Evolutionary conservation across 2,797 vertebrate genomes (phyloP), one percentile per base, ranked within the genome.

Genomic region (Semotilus atromaculatus): DNA sequence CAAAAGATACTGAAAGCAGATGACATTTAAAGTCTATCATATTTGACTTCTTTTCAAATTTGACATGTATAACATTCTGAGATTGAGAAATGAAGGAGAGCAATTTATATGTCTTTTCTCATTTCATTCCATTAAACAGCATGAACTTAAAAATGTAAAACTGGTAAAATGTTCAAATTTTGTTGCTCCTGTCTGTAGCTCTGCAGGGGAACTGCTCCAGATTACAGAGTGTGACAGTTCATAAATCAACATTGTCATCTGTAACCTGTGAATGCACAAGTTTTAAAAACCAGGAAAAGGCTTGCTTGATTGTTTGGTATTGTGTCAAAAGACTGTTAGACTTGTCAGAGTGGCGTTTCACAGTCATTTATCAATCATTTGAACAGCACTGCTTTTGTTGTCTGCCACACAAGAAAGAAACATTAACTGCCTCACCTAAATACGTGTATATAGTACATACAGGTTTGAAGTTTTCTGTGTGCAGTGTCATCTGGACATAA

Each of bases 141-240:
- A 70, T 78, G 64, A 84, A 70, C 68, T 84, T 23, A 31, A 29
- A 62, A 62, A 62, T 62, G 0, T 29, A 7, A 64, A 64, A 64
- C 45, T 70, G 1, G 48, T 43, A 23, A 58, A 74, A 83, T 18
- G 36, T 38, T 76, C n/a, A 55, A 14, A 40, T 51, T 75, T 75
- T 67, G n/a, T 75, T 66, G 36, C 23, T 80, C 81, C 18, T 68
- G 64, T 80, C 45, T 53, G 48, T 34, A 80, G 21, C 82, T 77
- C 62, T 83, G 62, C 48, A 53, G 74, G 60, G 36, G 64, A 78
- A 83, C 34, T 48, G 73, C 43, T 86, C 53, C 14, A 77, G 66
- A 82, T 86, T 81, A 86, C 29, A 62, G 6, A 60, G 66, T 21
- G 51, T 86, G 80, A 81, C 84, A 86, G 73, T 55, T 82, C 72